Evolutionary conservation across 2,888 invertebrate genomes (phyloP).

Genomic region (Argyra leucocephala): DNA sequence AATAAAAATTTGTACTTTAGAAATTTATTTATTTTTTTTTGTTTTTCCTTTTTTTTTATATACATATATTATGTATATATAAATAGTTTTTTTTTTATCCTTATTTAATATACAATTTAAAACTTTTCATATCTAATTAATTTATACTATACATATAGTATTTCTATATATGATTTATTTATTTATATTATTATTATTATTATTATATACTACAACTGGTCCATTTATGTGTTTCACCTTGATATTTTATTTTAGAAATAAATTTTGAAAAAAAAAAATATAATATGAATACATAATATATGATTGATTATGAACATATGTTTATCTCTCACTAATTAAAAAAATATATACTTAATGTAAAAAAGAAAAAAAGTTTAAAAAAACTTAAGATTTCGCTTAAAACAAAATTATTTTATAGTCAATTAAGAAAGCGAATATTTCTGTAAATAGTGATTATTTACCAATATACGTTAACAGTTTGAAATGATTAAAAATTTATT

Average conservation of each 20-base stretch:
- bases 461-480: too few relatives aligned
- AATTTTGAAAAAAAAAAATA: not conserved
- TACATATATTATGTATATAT: not conserved
- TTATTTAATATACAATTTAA: slow-evolving; percentile 1
- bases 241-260: not conserved
- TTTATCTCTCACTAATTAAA: too few relatives aligned
- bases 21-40: not conserved
- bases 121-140: not conserved
- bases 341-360: too few relatives aligned
- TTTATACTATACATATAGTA: not conserved
- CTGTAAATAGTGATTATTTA: too few relatives aligned
- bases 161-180: not conserved
- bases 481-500: too few relatives aligned
- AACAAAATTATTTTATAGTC: too few relatives aligned
- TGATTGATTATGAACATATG: too few relatives aligned
- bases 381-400: too few relatives aligned
- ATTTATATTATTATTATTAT: not conserved
- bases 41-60: not conserved
- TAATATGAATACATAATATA: not conserved
- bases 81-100: not conserved
- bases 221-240: not conserved
- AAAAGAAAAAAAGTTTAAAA: too few relatives aligned
- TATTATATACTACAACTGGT: not conserved
- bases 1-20: not conserved
- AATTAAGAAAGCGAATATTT: too few relatives aligned